A percentile compares a stretch with the other conserved stretches of the same genome.
phyloP scores from a whole-genome alignment of 2,113 vertebrate genomes.

The Catharus fuscescens region DNA sequence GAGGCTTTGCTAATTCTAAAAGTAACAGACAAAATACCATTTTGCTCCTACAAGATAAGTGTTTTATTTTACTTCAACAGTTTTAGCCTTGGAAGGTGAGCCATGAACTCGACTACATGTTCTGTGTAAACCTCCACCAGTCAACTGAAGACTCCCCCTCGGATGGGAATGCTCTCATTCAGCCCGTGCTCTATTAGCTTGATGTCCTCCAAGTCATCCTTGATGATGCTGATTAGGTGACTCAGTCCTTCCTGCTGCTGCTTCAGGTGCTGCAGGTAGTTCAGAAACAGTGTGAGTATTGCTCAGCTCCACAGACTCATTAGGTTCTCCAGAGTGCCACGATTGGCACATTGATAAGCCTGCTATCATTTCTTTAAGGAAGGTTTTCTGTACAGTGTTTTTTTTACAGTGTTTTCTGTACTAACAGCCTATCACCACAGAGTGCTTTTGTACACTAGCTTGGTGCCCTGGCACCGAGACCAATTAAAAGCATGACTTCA shows the following conservation, averaged over 20 bases:
- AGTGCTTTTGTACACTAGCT: neutral
- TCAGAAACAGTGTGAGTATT: neutral
- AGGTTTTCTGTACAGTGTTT: too few species aligned
- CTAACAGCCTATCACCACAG: neutral
- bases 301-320: neutral
- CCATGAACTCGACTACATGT: neutral
- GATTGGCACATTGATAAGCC: neutral
- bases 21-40: slow-evolving; percentile 21
- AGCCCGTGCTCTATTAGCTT: slow-evolving; percentile 93
- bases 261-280: slow-evolving; percentile 87
- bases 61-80: slow-evolving; percentile 53
- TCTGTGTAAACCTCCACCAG: neutral
- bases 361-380: neutral
- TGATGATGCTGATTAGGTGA: slow-evolving; percentile 94
- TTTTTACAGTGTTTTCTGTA: too few species aligned
- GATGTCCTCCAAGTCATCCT: slow-evolving; percentile 96
- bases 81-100: slow-evolving; percentile 62
- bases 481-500: neutral
- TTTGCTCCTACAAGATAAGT: neutral
- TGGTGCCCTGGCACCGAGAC: neutral
- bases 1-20: slow-evolving; percentile 60
- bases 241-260: slow-evolving; percentile 96
- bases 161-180: slow-evolving; percentile 86
- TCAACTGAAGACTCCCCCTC: slow-evolving; percentile 90
- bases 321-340: neutral